phyloP scores from a whole-genome alignment of 2,888 invertebrate genomes.

The Tenthredo distinguenda region DNA sequence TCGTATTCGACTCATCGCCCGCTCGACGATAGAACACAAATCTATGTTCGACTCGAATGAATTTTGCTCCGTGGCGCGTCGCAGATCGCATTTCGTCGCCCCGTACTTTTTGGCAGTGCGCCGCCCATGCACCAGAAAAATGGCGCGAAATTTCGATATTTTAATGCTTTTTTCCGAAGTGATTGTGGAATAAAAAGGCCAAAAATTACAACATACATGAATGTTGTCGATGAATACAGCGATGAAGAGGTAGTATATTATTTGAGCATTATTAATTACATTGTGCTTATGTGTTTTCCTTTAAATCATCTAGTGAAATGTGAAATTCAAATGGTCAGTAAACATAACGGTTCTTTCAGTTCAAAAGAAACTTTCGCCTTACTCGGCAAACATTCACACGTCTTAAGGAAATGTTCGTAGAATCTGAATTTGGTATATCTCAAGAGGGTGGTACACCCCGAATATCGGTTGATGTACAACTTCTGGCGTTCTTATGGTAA shows the following conservation, averaged over 20 bases:
- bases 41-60: conserved; percentile 7
- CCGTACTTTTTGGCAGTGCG: conserved; percentile 9
- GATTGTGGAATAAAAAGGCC: neutral
- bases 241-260: conserved; percentile 4
- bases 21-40: neutral
- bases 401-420: neutral
- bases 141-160: neutral
- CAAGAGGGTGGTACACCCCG: neutral
- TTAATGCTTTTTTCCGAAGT: neutral
- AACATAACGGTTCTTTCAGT: neutral
- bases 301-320: too few species aligned
- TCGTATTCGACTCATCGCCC: too few species aligned
- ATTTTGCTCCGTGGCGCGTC: neutral
- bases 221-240: neutral
- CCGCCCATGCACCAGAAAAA: neutral
- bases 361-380: neutral
- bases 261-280: neutral
- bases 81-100: neutral
- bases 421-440: neutral
- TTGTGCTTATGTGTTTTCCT: too few species aligned
- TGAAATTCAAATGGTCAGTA: neutral
- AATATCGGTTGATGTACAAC: neutral
- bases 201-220: neutral
- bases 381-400: neutral
- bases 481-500: neutral